A percentile compares a stretch with the other conserved stretches of the same genome.
phyloP scores from a whole-genome alignment of 2,113 vertebrate genomes.

The Talpa occidentalis region DNA sequence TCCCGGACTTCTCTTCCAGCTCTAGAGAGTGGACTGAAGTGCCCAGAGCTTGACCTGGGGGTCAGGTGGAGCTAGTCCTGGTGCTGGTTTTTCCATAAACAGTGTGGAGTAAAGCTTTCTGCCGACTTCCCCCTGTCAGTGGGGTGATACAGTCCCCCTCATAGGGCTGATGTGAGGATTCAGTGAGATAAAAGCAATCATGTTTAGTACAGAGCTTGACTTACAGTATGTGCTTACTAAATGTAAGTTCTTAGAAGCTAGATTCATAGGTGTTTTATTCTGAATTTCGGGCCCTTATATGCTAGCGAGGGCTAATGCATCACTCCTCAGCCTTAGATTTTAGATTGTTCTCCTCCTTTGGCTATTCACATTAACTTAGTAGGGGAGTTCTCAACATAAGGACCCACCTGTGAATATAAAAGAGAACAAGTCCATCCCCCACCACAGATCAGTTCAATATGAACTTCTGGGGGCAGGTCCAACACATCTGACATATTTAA shows the following conservation, averaged over 20 bases:
- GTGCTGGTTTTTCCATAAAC: neutral
- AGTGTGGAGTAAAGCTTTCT: fast-evolving
- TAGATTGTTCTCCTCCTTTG: neutral
- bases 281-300: too few relatives aligned
- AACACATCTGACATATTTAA: too few relatives aligned
- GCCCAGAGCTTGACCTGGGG: neutral
- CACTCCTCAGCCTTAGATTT: neutral
- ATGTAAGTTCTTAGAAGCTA: constrained; percentile 1
- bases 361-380: neutral
- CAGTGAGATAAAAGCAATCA: neutral
- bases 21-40: neutral
- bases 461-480: neutral
- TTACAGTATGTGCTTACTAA: neutral
- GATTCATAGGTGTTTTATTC: neutral
- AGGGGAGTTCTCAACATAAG: neutral
- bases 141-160: neutral
- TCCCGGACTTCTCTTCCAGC: neutral
- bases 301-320: too few relatives aligned
- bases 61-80: neutral
- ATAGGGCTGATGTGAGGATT: neutral
- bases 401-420: neutral
- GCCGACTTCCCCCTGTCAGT: neutral
- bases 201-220: neutral
- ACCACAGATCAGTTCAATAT: too few relatives aligned
- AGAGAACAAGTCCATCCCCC: neutral